Evolutionary conservation across 30 jellyfish, hydroid and myxozoan species (phyloP).

Genomic region (Sanderia malayensis): DNA sequence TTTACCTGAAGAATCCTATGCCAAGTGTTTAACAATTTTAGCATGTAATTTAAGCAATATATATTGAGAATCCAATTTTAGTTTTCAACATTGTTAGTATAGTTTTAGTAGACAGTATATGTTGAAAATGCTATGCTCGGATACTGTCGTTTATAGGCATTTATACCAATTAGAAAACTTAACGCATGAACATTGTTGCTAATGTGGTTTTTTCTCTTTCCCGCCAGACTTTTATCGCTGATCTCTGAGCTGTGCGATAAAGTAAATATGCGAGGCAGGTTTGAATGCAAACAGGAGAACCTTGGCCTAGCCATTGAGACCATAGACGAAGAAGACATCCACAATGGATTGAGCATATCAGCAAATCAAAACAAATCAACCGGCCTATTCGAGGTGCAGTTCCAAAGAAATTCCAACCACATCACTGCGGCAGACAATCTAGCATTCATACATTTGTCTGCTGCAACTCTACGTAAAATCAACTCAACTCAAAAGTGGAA

Average conservation of each 20-base stretch:
- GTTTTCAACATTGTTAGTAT: no score
- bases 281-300: neutral
- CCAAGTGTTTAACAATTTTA: no score
- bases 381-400: conserved; percentile 14
- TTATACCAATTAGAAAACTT: no score
- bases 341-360: neutral
- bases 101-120: no score
- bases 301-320: neutral
- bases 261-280: neutral
- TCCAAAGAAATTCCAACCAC: conserved; percentile 5
- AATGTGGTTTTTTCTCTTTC: no score
- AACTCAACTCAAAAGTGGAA: conserved; percentile 12
- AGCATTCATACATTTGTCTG: conserved; percentile 21
- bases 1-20: no score
- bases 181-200: no score
- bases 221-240: neutral
- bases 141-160: no score
- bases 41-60: no score
- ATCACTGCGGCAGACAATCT: neutral
- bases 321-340: neutral
- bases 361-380: conserved; percentile 5
- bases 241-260: neutral
- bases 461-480: conserved; percentile 33
- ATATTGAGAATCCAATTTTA: no score
- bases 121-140: no score